A percentile compares a stretch with the other conserved stretches of the same genome.
These are phyloP conservation scores for Eristalinus aeneus DNA, from an alignment of 2,888 invertebrate species.

Conservation along the genomic window DNA sequence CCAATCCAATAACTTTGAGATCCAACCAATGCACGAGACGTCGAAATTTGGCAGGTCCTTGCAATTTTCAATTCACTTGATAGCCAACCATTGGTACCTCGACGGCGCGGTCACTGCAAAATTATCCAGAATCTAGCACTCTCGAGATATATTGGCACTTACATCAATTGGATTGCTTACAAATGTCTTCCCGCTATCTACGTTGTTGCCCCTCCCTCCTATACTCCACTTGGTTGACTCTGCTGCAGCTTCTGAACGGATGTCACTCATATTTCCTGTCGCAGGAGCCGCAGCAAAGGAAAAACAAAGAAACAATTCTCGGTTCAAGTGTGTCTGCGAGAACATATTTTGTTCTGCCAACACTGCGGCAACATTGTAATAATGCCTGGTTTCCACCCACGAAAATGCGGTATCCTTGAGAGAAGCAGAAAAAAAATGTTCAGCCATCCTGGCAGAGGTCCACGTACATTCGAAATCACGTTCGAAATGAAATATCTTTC, in stretches of 20 bases:
- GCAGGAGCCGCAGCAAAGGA: conserved; percentile 6
- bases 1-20: neutral
- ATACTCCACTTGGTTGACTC: conserved; percentile 4
- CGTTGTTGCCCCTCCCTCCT: too few relatives aligned
- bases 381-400: conserved; percentile 4
- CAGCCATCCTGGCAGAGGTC: conserved; percentile 40
- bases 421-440: neutral
- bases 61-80: neutral
- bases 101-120: neutral
- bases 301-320: neutral
- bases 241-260: conserved; percentile 37
- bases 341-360: conserved; percentile 41
- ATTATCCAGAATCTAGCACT: neutral
- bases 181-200: neutral
- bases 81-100: neutral
- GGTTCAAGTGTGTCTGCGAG: conserved; percentile 33
- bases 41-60: neutral
- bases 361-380: conserved; percentile 4
- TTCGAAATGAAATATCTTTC: conserved; percentile 56
- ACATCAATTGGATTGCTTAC: conserved; percentile 35
- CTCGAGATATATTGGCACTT: conserved; percentile 28
- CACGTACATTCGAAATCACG: conserved; percentile 48
- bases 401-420: conserved; percentile 7
- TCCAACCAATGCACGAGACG: neutral
- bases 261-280: conserved; percentile 35